A percentile compares a stretch with the other conserved stretches of the same genome.
Conservation (phyloP, 2,797 vertebrate species). For the Pseudotriccus pelzelni region DNA sequence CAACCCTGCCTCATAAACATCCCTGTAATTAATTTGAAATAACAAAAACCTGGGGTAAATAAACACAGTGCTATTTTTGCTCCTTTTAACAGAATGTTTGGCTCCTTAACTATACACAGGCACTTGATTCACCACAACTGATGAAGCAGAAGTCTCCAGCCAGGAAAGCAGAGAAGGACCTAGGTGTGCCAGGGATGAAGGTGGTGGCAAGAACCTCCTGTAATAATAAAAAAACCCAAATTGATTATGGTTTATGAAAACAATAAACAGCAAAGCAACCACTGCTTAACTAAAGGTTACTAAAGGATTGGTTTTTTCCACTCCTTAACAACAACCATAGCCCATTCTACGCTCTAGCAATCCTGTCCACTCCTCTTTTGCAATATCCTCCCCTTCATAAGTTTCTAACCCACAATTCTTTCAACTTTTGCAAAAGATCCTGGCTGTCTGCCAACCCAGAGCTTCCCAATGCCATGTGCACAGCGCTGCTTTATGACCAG, state of each 20-base stretch:
- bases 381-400: neutral
- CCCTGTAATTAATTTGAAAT: slow-evolving; percentile 50
- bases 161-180: neutral
- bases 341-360: neutral
- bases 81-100: neutral
- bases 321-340: neutral
- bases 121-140: neutral
- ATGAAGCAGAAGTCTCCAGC: neutral
- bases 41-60: slow-evolving; percentile 13
- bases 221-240: neutral
- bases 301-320: rapidly evolving
- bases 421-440: neutral
- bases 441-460: neutral
- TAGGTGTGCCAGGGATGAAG: rapidly evolving
- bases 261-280: neutral
- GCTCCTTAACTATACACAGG: neutral
- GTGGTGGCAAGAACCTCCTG: neutral
- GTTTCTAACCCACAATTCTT: neutral
- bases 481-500: neutral
- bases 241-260: neutral
- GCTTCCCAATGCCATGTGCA: neutral
- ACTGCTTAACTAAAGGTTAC: neutral
- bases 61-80: neutral
- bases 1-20: neutral
- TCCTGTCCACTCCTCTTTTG: neutral